Evolutionary conservation across 2,797 vertebrate genomes (phyloP).

Genomic region (Pantherophis alleghaniensis): DNA sequence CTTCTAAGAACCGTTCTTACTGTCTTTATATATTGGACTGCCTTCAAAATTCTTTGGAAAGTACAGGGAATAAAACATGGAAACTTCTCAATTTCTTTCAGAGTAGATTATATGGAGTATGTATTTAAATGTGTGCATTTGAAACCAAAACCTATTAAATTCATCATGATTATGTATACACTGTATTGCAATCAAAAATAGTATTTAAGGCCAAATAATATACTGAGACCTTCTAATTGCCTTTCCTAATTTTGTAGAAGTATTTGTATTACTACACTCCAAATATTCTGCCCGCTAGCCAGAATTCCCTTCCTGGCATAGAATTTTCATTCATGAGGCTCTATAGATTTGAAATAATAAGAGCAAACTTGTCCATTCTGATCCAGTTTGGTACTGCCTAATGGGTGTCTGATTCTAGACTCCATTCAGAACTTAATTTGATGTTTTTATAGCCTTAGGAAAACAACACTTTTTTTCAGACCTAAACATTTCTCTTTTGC

Average conservation of each 20-base stretch:
- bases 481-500: not conserved
- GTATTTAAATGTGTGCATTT: not conserved
- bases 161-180: not conserved
- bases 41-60: not conserved
- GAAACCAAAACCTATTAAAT: not conserved
- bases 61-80: not conserved
- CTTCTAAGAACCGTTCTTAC: not conserved
- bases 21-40: not conserved
- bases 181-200: not conserved
- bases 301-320: not conserved
- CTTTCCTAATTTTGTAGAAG: not conserved
- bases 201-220: not conserved
- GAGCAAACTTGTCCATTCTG: not conserved
- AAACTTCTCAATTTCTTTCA: not conserved
- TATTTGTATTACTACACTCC: not conserved
- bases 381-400: not conserved
- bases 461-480: not conserved
- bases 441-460: not conserved
- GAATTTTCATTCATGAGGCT: not conserved
- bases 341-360: not conserved
- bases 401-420: not conserved
- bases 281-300: not conserved
- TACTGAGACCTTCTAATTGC: not conserved
- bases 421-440: constrained; percentile 5
- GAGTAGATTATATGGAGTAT: not conserved